phyloP scores from a whole-genome alignment of 2,888 invertebrate species.

The Falcaria lacertinaria region DNA sequence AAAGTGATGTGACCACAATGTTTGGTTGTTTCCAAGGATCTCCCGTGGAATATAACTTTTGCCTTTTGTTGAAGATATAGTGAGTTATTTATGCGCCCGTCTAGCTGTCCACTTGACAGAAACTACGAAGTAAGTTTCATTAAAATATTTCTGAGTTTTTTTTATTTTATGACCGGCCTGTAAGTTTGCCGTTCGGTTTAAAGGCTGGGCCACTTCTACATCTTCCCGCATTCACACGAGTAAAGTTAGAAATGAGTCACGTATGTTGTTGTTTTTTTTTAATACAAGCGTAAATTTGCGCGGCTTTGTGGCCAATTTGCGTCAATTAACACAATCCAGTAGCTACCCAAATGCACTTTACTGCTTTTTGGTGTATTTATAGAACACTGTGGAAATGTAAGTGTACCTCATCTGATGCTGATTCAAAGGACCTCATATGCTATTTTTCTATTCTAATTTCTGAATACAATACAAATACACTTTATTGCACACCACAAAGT shows the following conservation, averaged over 20 bases:
- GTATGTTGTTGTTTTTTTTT: slow-evolving; percentile 34
- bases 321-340: slow-evolving; percentile 27
- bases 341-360: slow-evolving; percentile 7
- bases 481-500: too few relatives aligned
- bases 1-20: slow-evolving; percentile 42
- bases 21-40: slow-evolving; percentile 23
- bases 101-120: slow-evolving; percentile 6
- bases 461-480: too few relatives aligned
- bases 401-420: too few relatives aligned
- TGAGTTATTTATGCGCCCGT: too few relatives aligned
- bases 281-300: slow-evolving; percentile 21
- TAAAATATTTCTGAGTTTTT: too few relatives aligned
- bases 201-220: slow-evolving; percentile 7
- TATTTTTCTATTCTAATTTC: too few relatives aligned
- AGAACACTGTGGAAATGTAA: not conserved
- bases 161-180: not conserved
- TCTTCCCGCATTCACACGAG: slow-evolving; percentile 18
- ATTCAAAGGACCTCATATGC: too few relatives aligned
- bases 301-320: slow-evolving; percentile 27
- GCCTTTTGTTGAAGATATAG: slow-evolving; percentile 7
- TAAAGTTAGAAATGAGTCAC: slow-evolving; percentile 17
- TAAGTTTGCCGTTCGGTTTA: not conserved
- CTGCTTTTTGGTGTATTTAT: slow-evolving; percentile 6
- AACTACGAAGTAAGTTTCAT: slow-evolving; percentile 23
- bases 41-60: slow-evolving; percentile 7